A percentile compares a stretch with the other conserved stretches of the same genome.
Evolutionary conservation across 1,140 invertebrate species (phyloP).

Genomic region (Lucilia sericata): DNA sequence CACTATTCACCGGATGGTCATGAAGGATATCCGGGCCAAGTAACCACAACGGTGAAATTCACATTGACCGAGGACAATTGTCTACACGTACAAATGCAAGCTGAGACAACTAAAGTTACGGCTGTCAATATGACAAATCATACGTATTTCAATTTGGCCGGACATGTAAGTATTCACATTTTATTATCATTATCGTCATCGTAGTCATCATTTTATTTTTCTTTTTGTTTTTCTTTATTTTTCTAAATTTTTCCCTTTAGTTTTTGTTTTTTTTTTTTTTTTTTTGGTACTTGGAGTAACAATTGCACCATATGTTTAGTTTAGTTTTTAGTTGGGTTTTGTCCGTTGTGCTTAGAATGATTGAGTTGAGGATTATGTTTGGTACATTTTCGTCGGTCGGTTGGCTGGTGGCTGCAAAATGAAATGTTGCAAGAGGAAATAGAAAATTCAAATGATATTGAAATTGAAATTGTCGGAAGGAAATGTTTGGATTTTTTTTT

Average conservation of each 20-base stretch:
- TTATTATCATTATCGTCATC: not conserved
- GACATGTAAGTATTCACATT: slow-evolving; percentile 73
- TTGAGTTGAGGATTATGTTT: slow-evolving; percentile 33
- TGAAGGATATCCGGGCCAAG: slow-evolving; percentile 88
- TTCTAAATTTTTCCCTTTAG: not conserved
- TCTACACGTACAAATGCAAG: slow-evolving; percentile 79
- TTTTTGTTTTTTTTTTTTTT: not conserved
- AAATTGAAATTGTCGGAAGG: slow-evolving; percentile 44
- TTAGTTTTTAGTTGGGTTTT: not conserved
- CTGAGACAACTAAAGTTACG: slow-evolving; percentile 81
- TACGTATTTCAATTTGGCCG: slow-evolving; percentile 93
- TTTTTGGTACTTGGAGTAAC: not conserved
- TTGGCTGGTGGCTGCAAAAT: not conserved
- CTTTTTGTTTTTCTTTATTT: not conserved
- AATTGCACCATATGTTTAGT: slow-evolving; percentile 11
- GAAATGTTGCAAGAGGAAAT: slow-evolving; percentile 32
- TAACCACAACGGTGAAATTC: slow-evolving; percentile 78
- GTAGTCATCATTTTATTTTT: not conserved
- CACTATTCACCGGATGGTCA: slow-evolving; percentile 83
- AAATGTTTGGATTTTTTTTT: slow-evolving; percentile 15
- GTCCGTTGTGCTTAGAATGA: slow-evolving; percentile 7
- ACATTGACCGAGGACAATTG: slow-evolving; percentile 79
- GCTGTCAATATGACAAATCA: slow-evolving; percentile 94
- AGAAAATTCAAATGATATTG: slow-evolving; percentile 37
- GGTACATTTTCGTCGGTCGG: not conserved